Evolutionary conservation across 2,113 vertebrate genomes (phyloP).

Genomic region (Xenotilapia flavipinnis): DNA sequence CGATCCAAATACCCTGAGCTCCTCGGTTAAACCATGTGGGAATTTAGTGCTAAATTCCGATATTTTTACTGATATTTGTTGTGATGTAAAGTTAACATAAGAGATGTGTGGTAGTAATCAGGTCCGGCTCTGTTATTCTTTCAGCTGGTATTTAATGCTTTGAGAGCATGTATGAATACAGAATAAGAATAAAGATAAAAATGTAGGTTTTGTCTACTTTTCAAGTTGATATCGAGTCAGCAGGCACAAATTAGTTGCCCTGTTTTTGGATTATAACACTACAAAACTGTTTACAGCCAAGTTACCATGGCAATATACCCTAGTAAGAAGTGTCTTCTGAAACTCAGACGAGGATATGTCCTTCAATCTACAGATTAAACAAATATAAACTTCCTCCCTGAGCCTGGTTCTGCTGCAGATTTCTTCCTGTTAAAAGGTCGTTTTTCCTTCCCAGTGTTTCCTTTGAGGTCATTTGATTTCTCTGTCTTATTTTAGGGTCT

Average conservation of each 20-base stretch:
- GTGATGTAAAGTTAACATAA: neutral
- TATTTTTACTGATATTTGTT: neutral
- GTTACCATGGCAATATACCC: neutral
- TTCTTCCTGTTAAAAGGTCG: neutral
- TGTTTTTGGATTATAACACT: neutral
- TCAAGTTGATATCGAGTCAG: neutral
- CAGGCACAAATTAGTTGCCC: neutral
- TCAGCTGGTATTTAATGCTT: neutral
- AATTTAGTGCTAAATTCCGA: neutral
- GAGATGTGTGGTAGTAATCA: neutral
- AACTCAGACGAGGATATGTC: neutral
- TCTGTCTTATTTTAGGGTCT: neutral
- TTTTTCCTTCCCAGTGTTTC: neutral
- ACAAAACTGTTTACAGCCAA: neutral
- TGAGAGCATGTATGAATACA: neutral
- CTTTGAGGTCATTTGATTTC: neutral
- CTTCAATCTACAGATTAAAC: neutral
- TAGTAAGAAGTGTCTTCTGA: neutral
- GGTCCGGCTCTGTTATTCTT: neutral
- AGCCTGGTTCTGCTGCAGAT: neutral
- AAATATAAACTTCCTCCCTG: rapidly evolving
- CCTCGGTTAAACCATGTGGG: neutral
- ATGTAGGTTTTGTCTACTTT: neutral
- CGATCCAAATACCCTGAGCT: neutral
- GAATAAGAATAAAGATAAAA: neutral